Evolutionary conservation across 1,140 invertebrate species (phyloP).

Genomic region (Gyrodactylus bullatarudis): DNA sequence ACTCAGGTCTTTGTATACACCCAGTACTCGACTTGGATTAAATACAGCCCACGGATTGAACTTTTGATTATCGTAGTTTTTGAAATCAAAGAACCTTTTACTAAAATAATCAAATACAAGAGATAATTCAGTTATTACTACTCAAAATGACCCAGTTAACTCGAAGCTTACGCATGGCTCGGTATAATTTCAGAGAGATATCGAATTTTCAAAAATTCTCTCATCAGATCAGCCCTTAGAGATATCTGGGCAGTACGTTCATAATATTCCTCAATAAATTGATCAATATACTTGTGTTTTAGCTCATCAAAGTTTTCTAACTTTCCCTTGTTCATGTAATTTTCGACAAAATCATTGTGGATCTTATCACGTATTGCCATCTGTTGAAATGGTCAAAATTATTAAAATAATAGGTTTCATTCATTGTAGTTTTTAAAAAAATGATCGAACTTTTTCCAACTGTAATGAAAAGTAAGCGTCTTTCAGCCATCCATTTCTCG

Average conservation of each 20-base stretch:
- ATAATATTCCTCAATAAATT: background rate
- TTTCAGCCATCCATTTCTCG: background rate
- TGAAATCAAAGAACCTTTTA: too few relatives aligned
- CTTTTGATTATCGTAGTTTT: too few relatives aligned
- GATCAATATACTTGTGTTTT: background rate
- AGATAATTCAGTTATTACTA: too few relatives aligned
- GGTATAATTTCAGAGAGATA: background rate
- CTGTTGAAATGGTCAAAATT: background rate
- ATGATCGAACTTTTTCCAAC: background rate
- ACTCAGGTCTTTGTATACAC: too few relatives aligned
- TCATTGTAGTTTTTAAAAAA: background rate
- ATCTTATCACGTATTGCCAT: background rate
- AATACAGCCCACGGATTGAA: too few relatives aligned
- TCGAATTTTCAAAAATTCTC: background rate
- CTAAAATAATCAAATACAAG: too few relatives aligned
- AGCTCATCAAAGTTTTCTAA: background rate
- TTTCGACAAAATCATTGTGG: background rate
- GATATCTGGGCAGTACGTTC: background rate
- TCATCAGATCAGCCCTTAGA: background rate
- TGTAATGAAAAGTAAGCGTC: background rate
- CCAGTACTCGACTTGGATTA: too few relatives aligned
- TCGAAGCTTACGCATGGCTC: background rate
- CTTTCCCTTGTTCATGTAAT: background rate
- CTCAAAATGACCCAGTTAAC: too few relatives aligned
- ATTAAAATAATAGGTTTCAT: background rate